Evolutionary conservation across 2,113 vertebrate genomes (phyloP), one percentile per base, ranked within the genome.

Genomic region (Xenus cinereus): DNA sequence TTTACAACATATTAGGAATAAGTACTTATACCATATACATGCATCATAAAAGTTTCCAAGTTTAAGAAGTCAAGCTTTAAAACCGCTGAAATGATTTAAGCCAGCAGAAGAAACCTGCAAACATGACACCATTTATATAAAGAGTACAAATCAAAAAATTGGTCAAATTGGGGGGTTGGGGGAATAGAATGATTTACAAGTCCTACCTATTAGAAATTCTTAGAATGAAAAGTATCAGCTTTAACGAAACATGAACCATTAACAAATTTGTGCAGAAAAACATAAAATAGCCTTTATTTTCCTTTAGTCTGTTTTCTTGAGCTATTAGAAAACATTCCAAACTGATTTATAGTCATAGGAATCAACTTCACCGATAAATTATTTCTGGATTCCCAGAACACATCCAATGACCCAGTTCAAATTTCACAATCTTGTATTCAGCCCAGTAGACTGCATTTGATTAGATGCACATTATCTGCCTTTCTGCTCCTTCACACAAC

Each of bases 391-490:
- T 96, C 92, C 90, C 93, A 97, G 87, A 95, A 93, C 62, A 89
- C 57, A 90, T 81, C 67, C 68, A 81, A 6, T 72, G 13, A 93
- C 48, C 88, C 83, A 71, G 90, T 96, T 96, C 83, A 96, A 96
- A 84, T 96, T 96, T 96, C 97, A 96, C 88, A 96, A 93, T 90
- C 93, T 89, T 94, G 92, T 90, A 73, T 91, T 76, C 76, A 79
- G 64, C 88, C 92, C 90, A 96, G 92, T 53, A 13, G 86, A 81
- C 64, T 95, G 91, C 75, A 66, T 88, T 96, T 96, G 90, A 96
- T 96, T 95, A 97, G 90, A 96, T 89, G 84, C 92, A 93, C 88
- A 94, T 92, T 87, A 96, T 95, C 76, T 86, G 87, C 90, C 83
- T 89, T 62, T 92, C 76, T 81, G 83, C 57, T 94, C 60, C 86